Base-by-base conservation (phyloP, 1,140 invertebrate genomes). In the Trypoxylus dichotomus region DNA sequence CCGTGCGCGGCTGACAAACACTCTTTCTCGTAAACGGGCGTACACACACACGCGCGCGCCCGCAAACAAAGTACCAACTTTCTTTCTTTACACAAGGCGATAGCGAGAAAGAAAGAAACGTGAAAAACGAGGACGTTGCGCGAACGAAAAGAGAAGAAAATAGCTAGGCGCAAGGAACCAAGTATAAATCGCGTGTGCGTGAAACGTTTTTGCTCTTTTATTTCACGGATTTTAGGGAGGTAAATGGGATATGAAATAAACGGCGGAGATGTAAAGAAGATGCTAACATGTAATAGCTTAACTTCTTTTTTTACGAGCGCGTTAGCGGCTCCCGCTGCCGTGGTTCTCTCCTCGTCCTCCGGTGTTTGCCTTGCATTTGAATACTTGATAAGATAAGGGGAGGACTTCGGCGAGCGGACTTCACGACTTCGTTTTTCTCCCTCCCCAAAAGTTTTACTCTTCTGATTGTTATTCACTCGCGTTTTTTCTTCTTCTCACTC, bases 231-330 rank as follows among this genome's bases (percentile, higher is more conserved):
- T 80, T 81, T 82, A 79, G 80, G 81, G 78, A 77, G 68, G 77
- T 80, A 83, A 83, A 83, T 83, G 82, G 82, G 81, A 83, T 83
- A 83, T 82, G 82, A 83, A 83, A 83, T 83, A 80, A 83, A 79
- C 81, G 76, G 15, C 47, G 42, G 32, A 77, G 68, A 74, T 60
- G 37, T 71, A 74, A 77, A 77, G 76, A 77, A 74, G 76, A 77
- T 77, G 76, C 68, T 74, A 77, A 77, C 76, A 41, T 63, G 76
- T 74, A 77, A 77, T 74, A 77, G 76, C 76, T n/a, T 47, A 73
- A 71, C 76, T 80, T 80, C 79, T 80, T 79, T 77, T 73, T 78
- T 63, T 75, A 58, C 78, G 58, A 21, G 78, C 54, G 76, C 78
- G 63, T 58, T 58, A 58, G 47, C 47, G 47, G 47, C 47, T 37